These are phyloP conservation scores for Spongilla lacustris DNA, from an alignment of 37 sponge, comb jelly and placozoan genomes.

Conservation along the genomic window DNA sequence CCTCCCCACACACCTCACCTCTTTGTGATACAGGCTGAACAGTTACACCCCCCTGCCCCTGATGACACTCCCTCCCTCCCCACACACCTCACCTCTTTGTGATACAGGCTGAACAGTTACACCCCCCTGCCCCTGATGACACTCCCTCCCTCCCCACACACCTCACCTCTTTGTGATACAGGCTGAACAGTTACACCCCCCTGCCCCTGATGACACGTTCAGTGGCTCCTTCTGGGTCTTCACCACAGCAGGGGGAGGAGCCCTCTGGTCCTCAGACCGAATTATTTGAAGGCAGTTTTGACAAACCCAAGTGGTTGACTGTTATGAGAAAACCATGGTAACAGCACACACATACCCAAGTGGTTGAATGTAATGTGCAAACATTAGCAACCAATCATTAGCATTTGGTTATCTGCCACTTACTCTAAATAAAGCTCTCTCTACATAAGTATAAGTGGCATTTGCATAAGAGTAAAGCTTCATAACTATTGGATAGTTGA, in stretches of 20 bases:
- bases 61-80: neutral
- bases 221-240: constrained; percentile 3
- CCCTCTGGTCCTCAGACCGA: constrained; percentile 24
- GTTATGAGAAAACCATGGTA: neutral
- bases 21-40: constrained; percentile 66
- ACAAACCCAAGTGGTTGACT: constrained; percentile 29
- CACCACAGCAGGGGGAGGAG: neutral
- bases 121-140: constrained; percentile 11
- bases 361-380: no score
- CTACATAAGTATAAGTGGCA: no score
- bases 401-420: neutral
- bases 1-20: constrained; percentile 1
- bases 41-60: neutral
- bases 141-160: neutral
- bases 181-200: constrained; percentile 71
- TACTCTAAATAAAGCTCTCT: neutral
- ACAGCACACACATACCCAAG: neutral
- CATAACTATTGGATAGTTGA: no score
- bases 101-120: constrained; percentile 63
- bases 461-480: no score
- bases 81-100: constrained; percentile 41
- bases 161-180: constrained; percentile 72
- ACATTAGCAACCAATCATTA: no score
- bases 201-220: neutral
- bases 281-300: constrained; percentile 29